Base-by-base conservation (phyloP, 2,113 vertebrate species). In the Syrmaticus mikado region DNA sequence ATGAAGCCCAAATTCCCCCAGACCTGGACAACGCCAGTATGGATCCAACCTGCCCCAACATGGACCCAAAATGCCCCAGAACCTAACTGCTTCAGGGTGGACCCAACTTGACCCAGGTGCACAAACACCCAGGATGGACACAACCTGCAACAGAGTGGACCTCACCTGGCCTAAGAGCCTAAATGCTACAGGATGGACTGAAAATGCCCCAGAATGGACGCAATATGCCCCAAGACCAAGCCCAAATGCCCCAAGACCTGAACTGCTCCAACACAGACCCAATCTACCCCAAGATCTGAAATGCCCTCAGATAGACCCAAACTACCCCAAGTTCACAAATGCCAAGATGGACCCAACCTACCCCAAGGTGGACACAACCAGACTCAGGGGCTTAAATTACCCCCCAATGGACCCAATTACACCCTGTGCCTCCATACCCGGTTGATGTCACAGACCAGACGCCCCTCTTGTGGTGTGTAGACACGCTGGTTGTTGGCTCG, bases 401-500 rank as follows among this genome's bases (percentile, higher is more conserved):
- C 55, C 22, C 19, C 2, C 25, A 36, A 18, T 53, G 61, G 16
- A 27, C 12, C 12, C 4, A 11, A 16, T 18, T 17, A 18, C 15
- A 9, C 55, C 10, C 4, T 20, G 55, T 13, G 14, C 12, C 22
- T n/a, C 58, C 48, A 4, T 98, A 99, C 99, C 98, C 98, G 97
- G 97, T 99, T 99, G 97, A 99, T 99, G 94, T 99, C 99, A 1
- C 99, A 98, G 19, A 99, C 99, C 67, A 99, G 97, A 13, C 99
- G 98, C 20, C 99, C 99, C 67, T 99, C 99, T 1, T 98, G 98
- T 0, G 99, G 99, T 0, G 98, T 99, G 97, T 98, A 99, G 70
- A 98, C 99, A 3, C 98, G 99, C 97, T 99, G 99, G 95, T 99
- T 99, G 97, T 99, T 99, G 92, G 99, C 98, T 92, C 99, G 98